A percentile compares a stretch with the other conserved stretches of the same genome.
These are phyloP conservation scores for Bubalus kerabau DNA, from an alignment of 2,113 vertebrate species.

Conservation along the genomic window DNA sequence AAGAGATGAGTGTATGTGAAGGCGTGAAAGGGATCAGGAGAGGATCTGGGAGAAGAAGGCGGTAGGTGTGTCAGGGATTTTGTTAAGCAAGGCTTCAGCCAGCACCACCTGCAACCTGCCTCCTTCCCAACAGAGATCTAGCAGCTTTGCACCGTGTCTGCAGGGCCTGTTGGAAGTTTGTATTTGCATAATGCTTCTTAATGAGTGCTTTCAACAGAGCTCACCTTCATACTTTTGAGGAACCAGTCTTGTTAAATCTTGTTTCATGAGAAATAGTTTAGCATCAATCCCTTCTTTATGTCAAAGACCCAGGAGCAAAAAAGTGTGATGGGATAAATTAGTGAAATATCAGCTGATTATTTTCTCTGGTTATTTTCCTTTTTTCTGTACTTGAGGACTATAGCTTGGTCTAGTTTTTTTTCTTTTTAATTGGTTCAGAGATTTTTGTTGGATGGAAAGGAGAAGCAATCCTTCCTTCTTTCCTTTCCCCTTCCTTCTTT, in stretches of 20 bases:
- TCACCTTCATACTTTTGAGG: not conserved
- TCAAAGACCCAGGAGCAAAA: not conserved
- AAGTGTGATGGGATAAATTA: not conserved
- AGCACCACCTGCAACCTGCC: not conserved
- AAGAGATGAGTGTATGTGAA: not conserved
- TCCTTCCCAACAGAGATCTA: not conserved
- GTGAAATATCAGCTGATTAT: not conserved
- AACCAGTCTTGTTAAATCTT: constrained; percentile 25
- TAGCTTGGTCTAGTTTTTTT: not conserved
- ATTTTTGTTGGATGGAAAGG: not conserved
- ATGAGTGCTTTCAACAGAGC: not conserved
- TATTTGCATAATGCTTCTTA: not conserved
- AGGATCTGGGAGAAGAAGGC: not conserved
- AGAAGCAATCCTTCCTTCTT: not conserved
- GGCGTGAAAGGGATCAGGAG: not conserved
- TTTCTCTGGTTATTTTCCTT: not conserved
- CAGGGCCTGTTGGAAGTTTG: not conserved
- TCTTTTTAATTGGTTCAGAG: not conserved
- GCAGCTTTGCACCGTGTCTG: not conserved
- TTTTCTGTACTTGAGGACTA: not conserved
- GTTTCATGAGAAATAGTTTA: not conserved
- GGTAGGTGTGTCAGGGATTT: not conserved
- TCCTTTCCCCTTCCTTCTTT: not conserved
- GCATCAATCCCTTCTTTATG: not conserved
- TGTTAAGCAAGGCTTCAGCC: not conserved